Evolutionary conservation across 2,797 vertebrate species (phyloP).

Genomic region (Enteromius thamalakanensis): DNA sequence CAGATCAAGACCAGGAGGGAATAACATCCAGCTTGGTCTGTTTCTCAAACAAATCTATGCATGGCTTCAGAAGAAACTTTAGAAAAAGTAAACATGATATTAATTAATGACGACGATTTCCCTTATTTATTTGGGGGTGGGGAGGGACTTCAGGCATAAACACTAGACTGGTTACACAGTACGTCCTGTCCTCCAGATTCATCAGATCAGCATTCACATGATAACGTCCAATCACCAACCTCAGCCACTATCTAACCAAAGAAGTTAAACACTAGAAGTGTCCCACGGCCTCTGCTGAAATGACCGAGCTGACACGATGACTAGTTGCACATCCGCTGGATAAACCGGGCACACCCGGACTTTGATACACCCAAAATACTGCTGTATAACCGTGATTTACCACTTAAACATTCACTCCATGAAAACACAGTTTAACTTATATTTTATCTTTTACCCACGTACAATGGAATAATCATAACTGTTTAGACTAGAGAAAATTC

Average conservation of each 20-base stretch:
- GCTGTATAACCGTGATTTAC: not conserved
- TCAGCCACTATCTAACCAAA: not conserved
- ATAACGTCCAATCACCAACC: not conserved
- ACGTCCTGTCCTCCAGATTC: not conserved
- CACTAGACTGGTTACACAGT: not conserved
- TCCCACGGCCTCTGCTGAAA: no score
- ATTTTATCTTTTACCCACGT: not conserved
- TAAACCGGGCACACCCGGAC: conserved; percentile 27
- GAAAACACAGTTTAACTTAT: not conserved
- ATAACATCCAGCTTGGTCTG: not conserved
- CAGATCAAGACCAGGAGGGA: not conserved
- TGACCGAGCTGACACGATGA: conserved; percentile 9
- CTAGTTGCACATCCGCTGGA: conserved; percentile 17
- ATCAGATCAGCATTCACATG: not conserved
- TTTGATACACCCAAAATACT: conserved; percentile 1
- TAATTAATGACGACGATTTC: no score
- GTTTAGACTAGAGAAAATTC: not conserved
- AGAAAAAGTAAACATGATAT: not conserved
- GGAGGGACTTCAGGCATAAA: not conserved
- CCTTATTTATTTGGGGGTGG: no score
- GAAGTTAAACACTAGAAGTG: not conserved
- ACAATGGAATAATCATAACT: not conserved
- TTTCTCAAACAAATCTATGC: not conserved
- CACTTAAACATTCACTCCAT: not conserved
- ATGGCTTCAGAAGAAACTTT: not conserved